These are phyloP conservation scores for Corythaeola cristata DNA, from an alignment of 2,113 vertebrate species.

Conservation along the genomic window DNA sequence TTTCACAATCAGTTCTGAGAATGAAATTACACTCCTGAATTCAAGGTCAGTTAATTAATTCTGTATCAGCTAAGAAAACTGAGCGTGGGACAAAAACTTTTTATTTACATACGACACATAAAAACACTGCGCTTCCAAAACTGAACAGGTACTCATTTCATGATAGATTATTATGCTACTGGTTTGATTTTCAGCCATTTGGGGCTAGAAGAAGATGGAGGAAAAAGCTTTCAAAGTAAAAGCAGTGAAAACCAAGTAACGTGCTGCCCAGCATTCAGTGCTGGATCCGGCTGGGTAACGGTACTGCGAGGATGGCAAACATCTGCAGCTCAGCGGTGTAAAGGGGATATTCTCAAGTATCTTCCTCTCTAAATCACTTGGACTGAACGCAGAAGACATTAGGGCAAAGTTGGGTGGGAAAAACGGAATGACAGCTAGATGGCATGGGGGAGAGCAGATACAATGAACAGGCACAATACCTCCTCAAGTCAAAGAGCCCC, in stretches of 20 bases:
- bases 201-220: not conserved
- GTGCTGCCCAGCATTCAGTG: not conserved
- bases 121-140: not conserved
- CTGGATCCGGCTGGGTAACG: not conserved
- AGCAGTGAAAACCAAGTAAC: not conserved
- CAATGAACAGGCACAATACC: not conserved
- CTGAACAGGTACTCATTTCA: not conserved
- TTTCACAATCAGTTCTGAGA: not conserved
- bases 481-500: not conserved
- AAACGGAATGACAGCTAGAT: not conserved
- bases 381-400: not conserved
- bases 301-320: not conserved
- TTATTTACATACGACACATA: fast-evolving
- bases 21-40: not conserved
- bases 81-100: not conserved
- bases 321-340: not conserved
- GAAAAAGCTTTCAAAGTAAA: not conserved
- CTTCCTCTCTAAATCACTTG: not conserved
- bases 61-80: not conserved
- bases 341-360: not conserved
- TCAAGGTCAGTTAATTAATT: not conserved
- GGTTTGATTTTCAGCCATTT: not conserved
- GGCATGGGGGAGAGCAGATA: not conserved
- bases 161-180: not conserved
- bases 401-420: not conserved